Conservation (phyloP, 1,140 invertebrate species). For the Aplysia californica region DNA sequence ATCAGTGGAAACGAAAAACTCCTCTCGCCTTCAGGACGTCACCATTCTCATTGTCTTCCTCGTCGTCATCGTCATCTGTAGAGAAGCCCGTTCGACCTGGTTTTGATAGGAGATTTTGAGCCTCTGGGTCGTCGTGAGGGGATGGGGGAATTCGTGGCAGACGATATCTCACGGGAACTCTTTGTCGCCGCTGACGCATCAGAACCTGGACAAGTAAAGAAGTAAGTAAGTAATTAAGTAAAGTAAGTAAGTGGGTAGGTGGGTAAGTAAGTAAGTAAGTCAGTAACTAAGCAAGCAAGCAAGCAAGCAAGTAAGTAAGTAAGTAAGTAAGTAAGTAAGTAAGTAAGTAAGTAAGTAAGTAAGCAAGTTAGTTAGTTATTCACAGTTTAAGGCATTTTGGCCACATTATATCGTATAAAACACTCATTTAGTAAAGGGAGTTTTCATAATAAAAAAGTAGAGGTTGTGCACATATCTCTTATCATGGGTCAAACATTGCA, state of each 20-base stretch:
- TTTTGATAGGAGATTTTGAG: conserved; percentile 37
- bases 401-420: too few species aligned
- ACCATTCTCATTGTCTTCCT: neutral
- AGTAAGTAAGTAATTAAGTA: neutral
- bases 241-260: neutral
- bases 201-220: neutral
- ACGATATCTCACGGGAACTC: conserved; percentile 27
- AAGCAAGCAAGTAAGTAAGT: too few species aligned
- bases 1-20: neutral
- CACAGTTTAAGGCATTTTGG: too few species aligned
- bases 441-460: too few species aligned
- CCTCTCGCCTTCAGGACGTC: neutral
- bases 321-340: too few species aligned
- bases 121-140: conserved; percentile 29
- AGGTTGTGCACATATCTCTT: too few species aligned
- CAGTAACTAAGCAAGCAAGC: neutral
- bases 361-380: too few species aligned
- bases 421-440: too few species aligned
- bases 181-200: neutral
- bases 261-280: neutral
- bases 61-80: conserved; percentile 14
- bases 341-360: too few species aligned
- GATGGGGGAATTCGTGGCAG: conserved; percentile 35
- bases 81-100: conserved; percentile 32
- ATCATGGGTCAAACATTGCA: too few species aligned